Base-by-base conservation (phyloP, 2,113 vertebrate species). In the Penelope pileata region DNA sequence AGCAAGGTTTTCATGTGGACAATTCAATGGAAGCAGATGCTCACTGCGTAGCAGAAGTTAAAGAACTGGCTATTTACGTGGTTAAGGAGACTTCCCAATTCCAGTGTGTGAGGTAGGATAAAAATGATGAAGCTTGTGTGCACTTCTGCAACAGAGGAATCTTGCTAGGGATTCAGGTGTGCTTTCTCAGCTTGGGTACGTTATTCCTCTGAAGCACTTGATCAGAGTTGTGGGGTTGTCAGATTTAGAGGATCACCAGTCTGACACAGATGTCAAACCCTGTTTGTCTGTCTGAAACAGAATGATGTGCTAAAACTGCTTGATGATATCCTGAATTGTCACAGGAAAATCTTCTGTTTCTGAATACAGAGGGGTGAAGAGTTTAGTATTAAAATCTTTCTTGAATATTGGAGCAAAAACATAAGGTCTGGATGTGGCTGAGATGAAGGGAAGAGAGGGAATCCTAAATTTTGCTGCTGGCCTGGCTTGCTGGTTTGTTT, bases 121-220 rank as follows among this genome's bases (percentile, higher is more conserved):
- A 42, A 32, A 78, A 64, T 32, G 38, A 1, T 76, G 14, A 82
- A 51, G 26, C 11, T 22, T 59, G 40, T 7, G 19, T 70, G 45
- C 19, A 24, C 13, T 54, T 24, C 8, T 2, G 23, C 2, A 10
- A 56, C 21, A 70, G 12, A 48, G 38, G 23, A 16, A 22, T 38
- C 32, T 27, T 59, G 15, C 27, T 43, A 22, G 13, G 53, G 43
- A 58, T 53, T 42, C 83, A 59, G 26, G 22, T 9, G 5, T 19
- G 60, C 32, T 60, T 58, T 72, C 47, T 62, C 40, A 62, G 0
- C 6, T 11, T 32, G 60, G 21, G 7, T 7, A 18, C 34, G 27
- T 74, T 40, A 34, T 43, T 64, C 9, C 30, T 78, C 23, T 48
- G 64, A 34, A 16, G 38, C 9, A 30, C 0, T 0, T 1, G 2